Conservation (phyloP, 2,888 invertebrate genomes). For the Chrysolina haemoptera region DNA sequence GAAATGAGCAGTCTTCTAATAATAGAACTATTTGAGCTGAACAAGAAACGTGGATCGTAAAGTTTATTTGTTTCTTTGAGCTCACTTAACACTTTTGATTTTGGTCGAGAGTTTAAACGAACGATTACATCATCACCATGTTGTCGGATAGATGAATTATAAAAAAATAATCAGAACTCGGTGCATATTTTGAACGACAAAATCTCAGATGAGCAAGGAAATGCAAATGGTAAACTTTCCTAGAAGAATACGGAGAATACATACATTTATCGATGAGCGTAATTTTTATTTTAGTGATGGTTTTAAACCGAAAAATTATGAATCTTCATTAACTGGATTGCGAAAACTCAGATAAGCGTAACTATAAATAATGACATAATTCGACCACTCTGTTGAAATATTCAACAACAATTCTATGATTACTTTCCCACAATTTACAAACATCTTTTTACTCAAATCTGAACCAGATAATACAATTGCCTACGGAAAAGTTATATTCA, state of each 20-base stretch:
- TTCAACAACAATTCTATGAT: conserved; percentile 29
- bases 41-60: conserved; percentile 10
- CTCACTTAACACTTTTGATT: conserved; percentile 51
- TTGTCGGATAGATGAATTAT: conserved; percentile 33
- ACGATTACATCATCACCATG: conserved; percentile 43
- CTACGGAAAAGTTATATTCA: too few relatives aligned
- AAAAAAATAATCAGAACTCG: not conserved
- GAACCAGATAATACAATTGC: too few relatives aligned
- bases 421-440: conserved; percentile 33
- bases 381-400: conserved; percentile 31
- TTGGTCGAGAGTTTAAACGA: conserved; percentile 52
- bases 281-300: not conserved
- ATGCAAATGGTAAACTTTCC: not conserved
- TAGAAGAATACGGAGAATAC: not conserved
- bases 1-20: conserved; percentile 18
- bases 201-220: not conserved
- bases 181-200: not conserved
- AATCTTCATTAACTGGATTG: not conserved
- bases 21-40: conserved; percentile 11
- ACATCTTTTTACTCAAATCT: conserved; percentile 1
- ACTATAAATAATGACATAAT: conserved; percentile 34
- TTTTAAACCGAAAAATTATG: conserved; percentile 2
- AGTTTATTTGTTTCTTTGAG: conserved; percentile 44
- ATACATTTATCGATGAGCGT: not conserved
- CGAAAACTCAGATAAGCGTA: conserved; percentile 1